Percentiles rank a stretch among this genome's conserved stretches.
Conservation (phyloP, 2,888 invertebrate genomes). For the Oscheius onirici region DNA sequence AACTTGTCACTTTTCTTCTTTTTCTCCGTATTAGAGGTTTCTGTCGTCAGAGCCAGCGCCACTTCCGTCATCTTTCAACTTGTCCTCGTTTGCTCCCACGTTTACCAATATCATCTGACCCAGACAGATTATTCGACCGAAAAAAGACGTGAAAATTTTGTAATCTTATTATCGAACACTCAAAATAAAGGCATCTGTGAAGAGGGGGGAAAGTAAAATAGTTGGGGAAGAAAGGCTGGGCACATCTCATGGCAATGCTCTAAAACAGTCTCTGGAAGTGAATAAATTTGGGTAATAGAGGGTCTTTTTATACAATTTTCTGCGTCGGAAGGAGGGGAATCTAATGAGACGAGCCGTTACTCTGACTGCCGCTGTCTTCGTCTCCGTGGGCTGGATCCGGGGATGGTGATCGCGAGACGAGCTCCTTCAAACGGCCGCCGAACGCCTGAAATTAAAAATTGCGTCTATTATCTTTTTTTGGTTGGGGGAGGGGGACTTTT, state of each 20-base stretch:
- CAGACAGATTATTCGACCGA: neutral
- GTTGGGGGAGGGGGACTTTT: too few relatives aligned
- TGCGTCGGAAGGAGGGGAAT: conserved; percentile 6
- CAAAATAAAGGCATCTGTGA: neutral
- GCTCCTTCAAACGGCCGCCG: conserved; percentile 54
- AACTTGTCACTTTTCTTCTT: conserved; percentile 19
- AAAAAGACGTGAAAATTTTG: neutral
- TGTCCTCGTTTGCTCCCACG: neutral
- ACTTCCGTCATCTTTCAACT: neutral
- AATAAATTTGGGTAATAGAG: neutral
- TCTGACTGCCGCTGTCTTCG: conserved; percentile 4
- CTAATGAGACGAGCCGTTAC: neutral
- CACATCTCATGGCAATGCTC: neutral
- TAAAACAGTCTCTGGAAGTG: neutral
- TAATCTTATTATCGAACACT: too few relatives aligned
- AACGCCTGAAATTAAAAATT: conserved; percentile 42
- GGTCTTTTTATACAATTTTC: neutral
- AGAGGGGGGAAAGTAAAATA: too few relatives aligned
- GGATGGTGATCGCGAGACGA: conserved; percentile 64
- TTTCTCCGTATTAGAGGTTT: neutral
- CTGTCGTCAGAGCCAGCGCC: neutral
- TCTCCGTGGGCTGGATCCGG: conserved; percentile 55
- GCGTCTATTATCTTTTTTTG: neutral
- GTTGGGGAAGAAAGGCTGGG: too few relatives aligned
- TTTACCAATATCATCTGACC: too few relatives aligned